Evolutionary conservation across 2,888 invertebrate genomes (phyloP), one percentile per base, ranked within the genome.

Genomic region (Hemistola chrysoprasaria): DNA sequence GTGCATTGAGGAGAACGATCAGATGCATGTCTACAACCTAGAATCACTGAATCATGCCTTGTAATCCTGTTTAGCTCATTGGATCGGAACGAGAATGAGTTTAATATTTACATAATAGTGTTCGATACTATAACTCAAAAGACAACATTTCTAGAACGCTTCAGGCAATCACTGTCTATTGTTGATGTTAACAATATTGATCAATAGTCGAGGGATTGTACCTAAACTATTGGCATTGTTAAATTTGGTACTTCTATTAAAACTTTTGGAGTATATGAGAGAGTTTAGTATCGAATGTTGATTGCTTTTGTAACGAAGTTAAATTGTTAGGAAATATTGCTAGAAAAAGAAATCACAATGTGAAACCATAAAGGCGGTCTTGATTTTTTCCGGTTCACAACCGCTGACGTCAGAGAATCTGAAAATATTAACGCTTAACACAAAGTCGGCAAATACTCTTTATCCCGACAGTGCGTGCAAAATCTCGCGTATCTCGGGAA

Each of bases 401-500:
- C 42, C 25, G 34, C 37, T 37, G 30, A 38, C 38, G 33, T 39
- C 22, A 11, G 30, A 29, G 30, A 34, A 28, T 30, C 38, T 38
- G 44, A 44, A 39, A 44, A 44, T 40, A 44, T 44, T 39, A 40
- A 44, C 44, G 44, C 34, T 27, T 21, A 11, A 37, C 30, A 46
- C 45, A 47, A 44, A 44, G 38, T 44, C 38, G 30, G 21, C 34
- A 44, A 44, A 44, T 38, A 34, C 43, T 34, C 23, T 44, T 44
- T 39, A 42, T 39, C 34, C 34, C 25, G 35, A 26, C 45, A 41
- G 34, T 22, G 35, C 33, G 34, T 47, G 38, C 46, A 39, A 44
- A 44, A 44, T 38, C 41, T 34, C 41, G 30, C 46, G 40, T 47
- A 50, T 50, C 47, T 47, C 45, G 41, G 41, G 37, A 39, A 37